A percentile compares a stretch with the other conserved stretches of the same genome.
Conservation (phyloP, 2,113 vertebrate genomes). For the Toxotes chatareus region DNA sequence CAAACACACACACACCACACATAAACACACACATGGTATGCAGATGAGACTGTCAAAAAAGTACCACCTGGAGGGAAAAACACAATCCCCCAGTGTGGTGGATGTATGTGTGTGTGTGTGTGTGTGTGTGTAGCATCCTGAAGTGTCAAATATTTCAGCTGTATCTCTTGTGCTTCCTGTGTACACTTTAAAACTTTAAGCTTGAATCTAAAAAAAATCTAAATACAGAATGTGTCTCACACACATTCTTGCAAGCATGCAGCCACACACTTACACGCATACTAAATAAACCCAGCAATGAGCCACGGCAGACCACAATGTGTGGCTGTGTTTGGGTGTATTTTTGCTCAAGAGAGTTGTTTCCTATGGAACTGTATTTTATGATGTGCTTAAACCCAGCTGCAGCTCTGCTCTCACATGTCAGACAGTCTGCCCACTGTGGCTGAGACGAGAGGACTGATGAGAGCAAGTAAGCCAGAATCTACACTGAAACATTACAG, state of each 20-base stretch:
- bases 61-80: conserved; percentile 22
- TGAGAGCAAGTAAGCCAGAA: too few species aligned
- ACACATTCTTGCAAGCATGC: conserved; percentile 18
- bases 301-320: conserved; percentile 48
- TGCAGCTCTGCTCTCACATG: conserved; percentile 53
- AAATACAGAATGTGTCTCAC: conserved; percentile 23
- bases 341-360: conserved; percentile 62
- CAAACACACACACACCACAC: conserved; percentile 9
- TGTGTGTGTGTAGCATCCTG: neutral
- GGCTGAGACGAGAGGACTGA: conserved; percentile 20
- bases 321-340: conserved; percentile 68
- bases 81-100: neutral
- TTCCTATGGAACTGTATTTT: conserved; percentile 73
- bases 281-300: conserved; percentile 36
- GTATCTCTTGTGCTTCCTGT: conserved; percentile 12
- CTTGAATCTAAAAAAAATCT: conserved; percentile 22
- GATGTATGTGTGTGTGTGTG: neutral
- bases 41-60: conserved; percentile 29
- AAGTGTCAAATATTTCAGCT: conserved; percentile 14
- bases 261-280: conserved; percentile 19
- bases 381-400: conserved; percentile 67
- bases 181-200: conserved; percentile 4
- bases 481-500: too few species aligned
- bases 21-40: conserved; percentile 30
- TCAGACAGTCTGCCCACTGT: conserved; percentile 36